Evolutionary conservation across 2,797 vertebrate species (phyloP).

Genomic region (Mus minutoides): DNA sequence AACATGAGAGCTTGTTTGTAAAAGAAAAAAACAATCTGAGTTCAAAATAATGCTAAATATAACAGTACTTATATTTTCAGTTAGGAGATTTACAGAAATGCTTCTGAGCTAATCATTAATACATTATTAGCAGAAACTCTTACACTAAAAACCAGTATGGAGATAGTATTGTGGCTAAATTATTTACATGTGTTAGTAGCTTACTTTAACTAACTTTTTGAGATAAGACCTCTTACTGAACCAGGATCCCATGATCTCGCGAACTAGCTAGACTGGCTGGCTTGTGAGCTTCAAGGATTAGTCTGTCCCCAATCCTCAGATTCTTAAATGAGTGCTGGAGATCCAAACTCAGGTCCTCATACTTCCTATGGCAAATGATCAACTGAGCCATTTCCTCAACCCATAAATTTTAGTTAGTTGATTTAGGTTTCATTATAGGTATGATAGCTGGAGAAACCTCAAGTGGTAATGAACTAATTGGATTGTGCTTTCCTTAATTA

Average conservation of each 20-base stretch:
- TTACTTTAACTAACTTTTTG: neutral
- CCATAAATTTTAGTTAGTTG: neutral
- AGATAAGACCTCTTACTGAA: neutral
- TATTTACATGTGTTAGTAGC: neutral
- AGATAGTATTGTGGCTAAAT: slow-evolving; percentile 35
- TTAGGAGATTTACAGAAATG: slow-evolving; percentile 26
- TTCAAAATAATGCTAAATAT: neutral
- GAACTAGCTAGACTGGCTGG: neutral
- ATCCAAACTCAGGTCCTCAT: neutral
- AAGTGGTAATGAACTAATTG: neutral
- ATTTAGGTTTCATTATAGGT: slow-evolving; percentile 24
- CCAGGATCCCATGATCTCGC: neutral
- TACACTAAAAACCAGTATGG: slow-evolving; percentile 27
- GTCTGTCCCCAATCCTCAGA: neutral
- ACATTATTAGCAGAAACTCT: slow-evolving; percentile 34
- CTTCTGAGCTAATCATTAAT: slow-evolving; percentile 3
- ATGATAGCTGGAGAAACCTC: neutral
- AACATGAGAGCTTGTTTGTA: neutral
- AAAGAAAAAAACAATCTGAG: neutral
- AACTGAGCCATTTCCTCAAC: neutral
- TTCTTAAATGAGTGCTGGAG: neutral
- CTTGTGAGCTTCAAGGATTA: no score
- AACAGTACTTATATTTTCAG: neutral
- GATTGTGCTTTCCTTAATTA: slow-evolving; percentile 24
- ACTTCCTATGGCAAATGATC: neutral